A percentile compares a stretch with the other conserved stretches of the same genome.
phyloP scores from a whole-genome alignment of 2,888 invertebrate genomes.

The Syrphus vitripennis region DNA sequence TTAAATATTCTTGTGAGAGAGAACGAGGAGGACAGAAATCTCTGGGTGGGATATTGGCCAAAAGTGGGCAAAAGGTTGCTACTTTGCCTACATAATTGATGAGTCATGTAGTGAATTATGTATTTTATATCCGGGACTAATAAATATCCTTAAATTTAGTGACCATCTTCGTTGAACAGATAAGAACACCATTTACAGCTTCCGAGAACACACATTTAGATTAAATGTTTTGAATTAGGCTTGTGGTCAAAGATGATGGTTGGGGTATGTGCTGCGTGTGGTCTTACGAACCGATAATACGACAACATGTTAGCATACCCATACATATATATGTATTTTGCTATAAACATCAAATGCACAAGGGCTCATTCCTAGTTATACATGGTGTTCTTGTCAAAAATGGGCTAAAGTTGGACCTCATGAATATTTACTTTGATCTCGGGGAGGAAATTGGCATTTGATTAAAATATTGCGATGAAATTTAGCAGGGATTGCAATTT shows the following conservation, averaged over 20 bases:
- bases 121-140: conserved; percentile 64
- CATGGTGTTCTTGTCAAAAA: conserved; percentile 55
- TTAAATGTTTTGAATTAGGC: conserved; percentile 54
- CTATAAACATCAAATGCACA: background rate
- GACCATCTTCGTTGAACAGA: conserved; percentile 54
- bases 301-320: background rate
- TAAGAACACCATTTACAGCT: conserved; percentile 61
- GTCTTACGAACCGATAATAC: conserved; percentile 16
- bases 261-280: background rate
- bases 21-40: background rate
- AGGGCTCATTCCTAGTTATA: background rate
- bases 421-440: conserved; percentile 50
- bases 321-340: background rate
- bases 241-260: conserved; percentile 11
- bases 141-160: conserved; percentile 68
- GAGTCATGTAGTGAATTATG: conserved; percentile 68
- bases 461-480: conserved; percentile 30
- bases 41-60: conserved; percentile 22
- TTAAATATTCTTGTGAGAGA: conserved; percentile 47
- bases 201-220: conserved; percentile 54
- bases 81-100: conserved; percentile 70
- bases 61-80: conserved; percentile 55
- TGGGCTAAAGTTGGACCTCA: conserved; percentile 32
- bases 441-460: conserved; percentile 41
- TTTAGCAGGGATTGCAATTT: background rate